Conservation (phyloP, 2,888 invertebrate species). For the Athetis lepigone region DNA sequence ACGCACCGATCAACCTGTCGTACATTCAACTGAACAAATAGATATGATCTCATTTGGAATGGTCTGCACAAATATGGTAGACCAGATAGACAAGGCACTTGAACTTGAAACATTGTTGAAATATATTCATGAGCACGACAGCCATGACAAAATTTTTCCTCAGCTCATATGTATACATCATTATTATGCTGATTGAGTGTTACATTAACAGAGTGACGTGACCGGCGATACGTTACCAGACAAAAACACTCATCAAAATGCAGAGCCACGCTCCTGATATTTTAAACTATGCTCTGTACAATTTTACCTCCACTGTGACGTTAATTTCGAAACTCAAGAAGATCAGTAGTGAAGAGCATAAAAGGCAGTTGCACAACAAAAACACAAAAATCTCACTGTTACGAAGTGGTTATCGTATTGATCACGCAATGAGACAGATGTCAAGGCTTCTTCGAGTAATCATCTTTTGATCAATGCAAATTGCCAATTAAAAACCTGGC, state of each 20-base stretch:
- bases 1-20: slow-evolving; percentile 66
- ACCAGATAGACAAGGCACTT: slow-evolving; percentile 44
- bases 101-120: slow-evolving; percentile 57
- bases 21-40: slow-evolving; percentile 58
- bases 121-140: slow-evolving; percentile 60
- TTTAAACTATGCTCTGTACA: slow-evolving; percentile 38
- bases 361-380: slow-evolving; percentile 50
- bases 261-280: slow-evolving; percentile 53
- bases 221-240: slow-evolving; percentile 47
- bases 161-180: slow-evolving; percentile 53
- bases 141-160: slow-evolving; percentile 57
- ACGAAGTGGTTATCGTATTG: slow-evolving; percentile 55
- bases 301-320: slow-evolving; percentile 39
- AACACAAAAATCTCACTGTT: slow-evolving; percentile 52
- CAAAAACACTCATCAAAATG: slow-evolving; percentile 63
- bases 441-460: slow-evolving; percentile 69
- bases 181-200: slow-evolving; percentile 63
- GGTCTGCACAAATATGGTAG: slow-evolving; percentile 55
- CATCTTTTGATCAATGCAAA: slow-evolving; percentile 77
- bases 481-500: slow-evolving; percentile 75
- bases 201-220: slow-evolving; percentile 60
- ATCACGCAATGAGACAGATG: slow-evolving; percentile 73
- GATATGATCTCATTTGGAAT: slow-evolving; percentile 65
- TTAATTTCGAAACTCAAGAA: slow-evolving; percentile 48
- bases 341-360: slow-evolving; percentile 33